Percentiles rank a stretch among this genome's conserved stretches.
These are phyloP conservation scores for Cerastis rubricosa DNA, from an alignment of 2,888 invertebrate genomes.

Conservation along the genomic window DNA sequence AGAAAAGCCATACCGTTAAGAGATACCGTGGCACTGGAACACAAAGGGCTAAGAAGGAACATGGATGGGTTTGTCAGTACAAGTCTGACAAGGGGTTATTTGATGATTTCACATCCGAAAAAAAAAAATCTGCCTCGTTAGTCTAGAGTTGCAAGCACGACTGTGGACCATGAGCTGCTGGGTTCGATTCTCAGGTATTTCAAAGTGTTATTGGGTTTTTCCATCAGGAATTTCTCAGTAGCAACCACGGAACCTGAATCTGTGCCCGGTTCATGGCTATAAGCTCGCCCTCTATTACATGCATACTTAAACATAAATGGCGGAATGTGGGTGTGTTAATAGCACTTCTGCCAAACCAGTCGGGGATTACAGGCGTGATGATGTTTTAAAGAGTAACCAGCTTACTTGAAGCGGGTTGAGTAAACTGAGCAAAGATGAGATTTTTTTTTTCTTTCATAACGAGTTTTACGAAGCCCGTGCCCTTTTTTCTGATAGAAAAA, in stretches of 20 bases:
- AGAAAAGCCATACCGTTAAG: no score
- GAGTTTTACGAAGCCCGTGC: conserved; percentile 13
- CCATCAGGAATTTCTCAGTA: neutral
- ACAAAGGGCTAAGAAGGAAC: no score
- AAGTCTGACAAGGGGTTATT: no score
- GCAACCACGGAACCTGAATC: neutral
- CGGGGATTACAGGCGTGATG: neutral
- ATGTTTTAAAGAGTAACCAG: conserved; percentile 25
- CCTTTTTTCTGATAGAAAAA: conserved; percentile 9
- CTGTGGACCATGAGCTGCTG: neutral
- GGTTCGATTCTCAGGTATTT: neutral
- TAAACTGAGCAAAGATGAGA: neutral
- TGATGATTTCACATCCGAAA: no score
- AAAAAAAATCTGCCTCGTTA: no score
- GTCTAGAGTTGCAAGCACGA: neutral
- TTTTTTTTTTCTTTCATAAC: conserved; percentile 7
- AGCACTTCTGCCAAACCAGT: neutral
- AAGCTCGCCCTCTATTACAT: neutral
- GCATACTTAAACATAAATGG: neutral
- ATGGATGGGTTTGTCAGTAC: no score
- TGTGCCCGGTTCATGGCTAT: neutral
- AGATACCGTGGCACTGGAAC: no score
- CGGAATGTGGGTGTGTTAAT: neutral
- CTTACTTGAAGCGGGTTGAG: conserved; percentile 3
- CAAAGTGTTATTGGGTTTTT: neutral